A percentile compares a stretch with the other conserved stretches of the same genome.
These are phyloP conservation scores for Stigmatopora argus DNA, from an alignment of 2,113 vertebrate genomes.

Conservation along the genomic window DNA sequence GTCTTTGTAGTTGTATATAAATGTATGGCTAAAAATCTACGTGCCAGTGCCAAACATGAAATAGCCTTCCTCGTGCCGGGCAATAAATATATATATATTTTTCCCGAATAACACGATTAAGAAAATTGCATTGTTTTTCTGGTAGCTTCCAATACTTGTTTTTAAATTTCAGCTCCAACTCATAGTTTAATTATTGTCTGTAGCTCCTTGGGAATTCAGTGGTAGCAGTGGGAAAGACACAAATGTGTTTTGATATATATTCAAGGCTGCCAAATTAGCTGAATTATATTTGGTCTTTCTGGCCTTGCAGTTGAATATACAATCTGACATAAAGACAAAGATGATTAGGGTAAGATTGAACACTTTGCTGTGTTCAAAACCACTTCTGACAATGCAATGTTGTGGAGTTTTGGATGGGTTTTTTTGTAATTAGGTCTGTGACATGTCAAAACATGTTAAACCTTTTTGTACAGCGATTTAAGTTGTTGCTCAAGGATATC, in stretches of 20 bases:
- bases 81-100: no score
- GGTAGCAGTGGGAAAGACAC: constrained; percentile 44
- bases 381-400: background rate
- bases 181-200: constrained; percentile 2
- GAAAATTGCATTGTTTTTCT: no score
- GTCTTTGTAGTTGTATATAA: constrained; percentile 7
- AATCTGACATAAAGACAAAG: constrained; percentile 16
- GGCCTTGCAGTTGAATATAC: constrained; percentile 32
- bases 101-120: no score
- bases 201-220: constrained; percentile 41
- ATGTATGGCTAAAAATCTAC: background rate
- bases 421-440: background rate
- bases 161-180: no score
- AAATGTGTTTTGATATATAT: constrained; percentile 50
- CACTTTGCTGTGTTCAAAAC: constrained; percentile 15
- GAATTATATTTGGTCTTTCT: constrained; percentile 39
- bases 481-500: background rate
- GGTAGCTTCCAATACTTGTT: no score
- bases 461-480: background rate
- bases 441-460: background rate
- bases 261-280: constrained; percentile 53
- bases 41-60: no score
- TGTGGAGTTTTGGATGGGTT: constrained; percentile 2
- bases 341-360: constrained; percentile 27
- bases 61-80: no score